Evolutionary conservation across 1,140 invertebrate species (phyloP).

Genomic region (Tenebrio molitor): DNA sequence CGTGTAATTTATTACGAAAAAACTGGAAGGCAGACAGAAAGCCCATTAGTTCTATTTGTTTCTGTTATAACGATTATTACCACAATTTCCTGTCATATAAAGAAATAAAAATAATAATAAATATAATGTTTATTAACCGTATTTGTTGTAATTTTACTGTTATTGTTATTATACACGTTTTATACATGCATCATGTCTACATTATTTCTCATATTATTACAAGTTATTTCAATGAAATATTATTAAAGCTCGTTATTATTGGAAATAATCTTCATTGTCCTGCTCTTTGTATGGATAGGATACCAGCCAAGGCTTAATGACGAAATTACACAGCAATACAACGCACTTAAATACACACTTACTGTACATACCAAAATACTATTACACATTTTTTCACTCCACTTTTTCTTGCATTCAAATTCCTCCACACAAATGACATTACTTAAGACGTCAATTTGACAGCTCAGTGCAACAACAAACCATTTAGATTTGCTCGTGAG

Average conservation of each 20-base stretch:
- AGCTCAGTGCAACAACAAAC: no score
- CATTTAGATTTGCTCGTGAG: no score
- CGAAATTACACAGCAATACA: slow-evolving; percentile 26
- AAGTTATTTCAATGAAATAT: slow-evolving; percentile 44
- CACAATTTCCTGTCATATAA: slow-evolving; percentile 45
- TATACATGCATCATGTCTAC: slow-evolving; percentile 40
- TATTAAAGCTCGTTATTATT: slow-evolving; percentile 38
- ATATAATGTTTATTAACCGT: slow-evolving; percentile 46
- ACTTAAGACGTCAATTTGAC: no score
- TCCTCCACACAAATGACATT: no score
- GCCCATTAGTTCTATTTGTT: slow-evolving; percentile 45
- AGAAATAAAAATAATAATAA: slow-evolving; percentile 47
- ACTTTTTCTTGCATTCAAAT: not conserved
- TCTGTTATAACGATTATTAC: slow-evolving; percentile 44
- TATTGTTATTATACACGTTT: slow-evolving; percentile 42
- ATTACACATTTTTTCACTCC: no score
- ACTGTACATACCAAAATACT: not conserved
- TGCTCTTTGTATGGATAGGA: slow-evolving; percentile 29
- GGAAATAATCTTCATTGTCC: slow-evolving; percentile 43
- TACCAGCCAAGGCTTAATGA: slow-evolving; percentile 25
- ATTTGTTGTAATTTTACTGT: slow-evolving; percentile 47
- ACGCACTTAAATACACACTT: slow-evolving; percentile 9
- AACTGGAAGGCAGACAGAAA: slow-evolving; percentile 27
- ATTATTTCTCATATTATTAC: slow-evolving; percentile 44
- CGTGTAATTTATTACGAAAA: slow-evolving; percentile 39